Evolutionary conservation across 2,113 vertebrate genomes (phyloP).

Genomic region (Neodontobutis hainanensis): DNA sequence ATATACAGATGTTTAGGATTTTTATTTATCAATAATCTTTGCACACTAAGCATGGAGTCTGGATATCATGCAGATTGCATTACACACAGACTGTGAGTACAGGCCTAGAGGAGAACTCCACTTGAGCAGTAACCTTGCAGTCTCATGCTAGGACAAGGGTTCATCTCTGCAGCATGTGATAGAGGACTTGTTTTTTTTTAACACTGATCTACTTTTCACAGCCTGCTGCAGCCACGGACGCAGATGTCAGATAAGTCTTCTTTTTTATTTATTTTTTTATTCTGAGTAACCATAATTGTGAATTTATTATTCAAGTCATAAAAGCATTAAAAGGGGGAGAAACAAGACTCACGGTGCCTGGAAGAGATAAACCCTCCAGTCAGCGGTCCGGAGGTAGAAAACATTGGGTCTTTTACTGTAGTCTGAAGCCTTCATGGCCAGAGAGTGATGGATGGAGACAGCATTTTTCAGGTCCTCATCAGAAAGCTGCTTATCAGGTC

Average conservation of each 20-base stretch:
- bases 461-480: conserved; percentile 97
- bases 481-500: conserved; percentile 88
- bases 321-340: background rate
- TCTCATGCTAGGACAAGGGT: conserved; percentile 7
- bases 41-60: conserved; percentile 11
- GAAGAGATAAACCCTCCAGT: conserved; percentile 98
- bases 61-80: background rate
- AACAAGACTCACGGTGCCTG: conserved; percentile 88
- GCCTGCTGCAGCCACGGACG: background rate
- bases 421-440: conserved; percentile 92
- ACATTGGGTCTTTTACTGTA: conserved; percentile 97
- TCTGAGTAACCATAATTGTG: conserved; percentile 1
- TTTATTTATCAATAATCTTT: conserved; percentile 24
- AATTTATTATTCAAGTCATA: conserved; percentile 1
- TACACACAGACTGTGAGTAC: background rate
- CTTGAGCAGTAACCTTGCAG: conserved; percentile 10
- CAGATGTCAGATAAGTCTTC: background rate
- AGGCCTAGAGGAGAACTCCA: background rate
- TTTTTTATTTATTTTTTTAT: background rate
- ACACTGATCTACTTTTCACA: conserved; percentile 1
- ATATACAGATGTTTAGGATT: background rate
- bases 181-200: background rate
- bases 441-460: conserved; percentile 95
- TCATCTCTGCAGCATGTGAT: conserved; percentile 8
- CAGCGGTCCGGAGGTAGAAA: conserved; percentile 96